Evolutionary conservation across 1,140 invertebrate genomes (phyloP).

Genomic region (Stegodyphus mimosarum): DNA sequence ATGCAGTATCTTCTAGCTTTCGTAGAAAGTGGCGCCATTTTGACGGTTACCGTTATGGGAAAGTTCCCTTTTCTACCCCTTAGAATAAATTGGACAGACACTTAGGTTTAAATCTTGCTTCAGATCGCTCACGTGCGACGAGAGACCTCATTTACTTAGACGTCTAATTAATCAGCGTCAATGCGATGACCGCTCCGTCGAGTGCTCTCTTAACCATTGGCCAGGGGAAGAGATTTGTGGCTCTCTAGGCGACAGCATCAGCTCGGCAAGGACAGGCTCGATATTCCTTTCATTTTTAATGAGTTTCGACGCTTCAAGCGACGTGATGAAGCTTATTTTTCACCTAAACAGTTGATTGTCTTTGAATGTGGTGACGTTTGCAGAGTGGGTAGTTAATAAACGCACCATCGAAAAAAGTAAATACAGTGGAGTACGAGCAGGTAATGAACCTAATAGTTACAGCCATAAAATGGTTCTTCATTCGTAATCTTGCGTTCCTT

Average conservation of each 20-base stretch:
- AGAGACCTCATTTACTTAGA: background rate
- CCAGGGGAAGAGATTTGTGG: background rate
- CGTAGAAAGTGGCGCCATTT: background rate
- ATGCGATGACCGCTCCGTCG: constrained; percentile 4
- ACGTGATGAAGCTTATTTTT: too few relatives aligned
- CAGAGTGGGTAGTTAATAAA: too few relatives aligned
- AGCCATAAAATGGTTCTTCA: too few relatives aligned
- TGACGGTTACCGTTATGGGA: background rate
- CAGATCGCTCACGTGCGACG: background rate
- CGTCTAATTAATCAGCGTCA: constrained; percentile 46
- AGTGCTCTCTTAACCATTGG: constrained; percentile 1
- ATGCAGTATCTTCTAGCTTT: background rate
- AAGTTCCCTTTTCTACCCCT: background rate
- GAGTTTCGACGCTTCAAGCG: too few relatives aligned
- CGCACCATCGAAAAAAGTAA: too few relatives aligned
- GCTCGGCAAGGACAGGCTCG: too few relatives aligned
- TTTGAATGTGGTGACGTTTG: too few relatives aligned
- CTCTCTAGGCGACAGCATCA: background rate
- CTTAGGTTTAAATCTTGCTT: constrained; percentile 29
- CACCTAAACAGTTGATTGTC: too few relatives aligned
- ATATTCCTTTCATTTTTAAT: too few relatives aligned
- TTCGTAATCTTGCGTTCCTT: too few relatives aligned
- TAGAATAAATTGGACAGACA: constrained; percentile 24
- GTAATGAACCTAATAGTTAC: too few relatives aligned
- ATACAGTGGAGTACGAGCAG: too few relatives aligned